These are phyloP conservation scores for Eulemur rubriventer DNA, from an alignment of 2,797 vertebrate species.

Conservation along the genomic window DNA sequence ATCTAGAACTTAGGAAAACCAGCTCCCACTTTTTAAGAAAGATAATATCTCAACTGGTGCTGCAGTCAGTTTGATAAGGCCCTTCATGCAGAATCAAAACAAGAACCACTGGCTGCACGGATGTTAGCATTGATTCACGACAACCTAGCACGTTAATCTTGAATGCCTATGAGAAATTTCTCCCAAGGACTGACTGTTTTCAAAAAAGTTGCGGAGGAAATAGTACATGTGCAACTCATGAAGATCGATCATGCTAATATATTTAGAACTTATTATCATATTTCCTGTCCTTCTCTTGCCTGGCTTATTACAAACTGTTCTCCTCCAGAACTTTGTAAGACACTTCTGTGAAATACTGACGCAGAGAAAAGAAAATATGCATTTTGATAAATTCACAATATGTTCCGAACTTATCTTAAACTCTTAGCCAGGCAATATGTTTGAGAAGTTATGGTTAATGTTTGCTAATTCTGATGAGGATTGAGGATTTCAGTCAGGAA, in stretches of 20 bases:
- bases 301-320: not conserved
- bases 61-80: not conserved
- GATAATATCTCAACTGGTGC: not conserved
- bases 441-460: not conserved
- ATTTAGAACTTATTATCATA: not conserved
- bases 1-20: too few relatives aligned
- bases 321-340: not conserved
- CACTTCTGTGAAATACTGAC: not conserved
- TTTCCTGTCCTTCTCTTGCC: conserved; percentile 19
- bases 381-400: not conserved
- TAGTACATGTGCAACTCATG: not conserved
- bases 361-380: not conserved
- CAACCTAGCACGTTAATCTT: not conserved
- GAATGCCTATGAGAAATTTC: not conserved
- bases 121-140: not conserved
- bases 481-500: not conserved
- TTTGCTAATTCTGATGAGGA: not conserved
- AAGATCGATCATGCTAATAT: not conserved
- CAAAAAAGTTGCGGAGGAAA: not conserved
- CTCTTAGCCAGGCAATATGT: not conserved
- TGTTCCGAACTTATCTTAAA: not conserved
- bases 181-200: conserved; percentile 23
- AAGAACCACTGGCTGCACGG: not conserved
- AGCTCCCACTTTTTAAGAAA: not conserved
- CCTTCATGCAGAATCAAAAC: not conserved